Evolutionary conservation across 2,888 invertebrate species (phyloP).

Genomic region (Cataglyphis altisquamis): DNA sequence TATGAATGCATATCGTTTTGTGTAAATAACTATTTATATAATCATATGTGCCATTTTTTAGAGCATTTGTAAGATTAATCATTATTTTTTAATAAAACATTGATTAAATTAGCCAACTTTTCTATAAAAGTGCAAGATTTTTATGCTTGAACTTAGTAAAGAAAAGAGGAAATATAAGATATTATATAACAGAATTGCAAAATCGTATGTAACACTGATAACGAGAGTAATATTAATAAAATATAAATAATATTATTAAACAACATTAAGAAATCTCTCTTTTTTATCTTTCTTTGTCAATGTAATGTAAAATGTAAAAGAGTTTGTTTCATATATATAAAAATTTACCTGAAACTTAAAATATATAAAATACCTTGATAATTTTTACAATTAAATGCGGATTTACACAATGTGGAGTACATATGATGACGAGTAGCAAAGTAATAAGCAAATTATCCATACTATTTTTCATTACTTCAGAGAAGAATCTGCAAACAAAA

Average conservation of each 20-base stretch:
- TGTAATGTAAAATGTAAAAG: too few species aligned
- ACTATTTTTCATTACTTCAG: too few species aligned
- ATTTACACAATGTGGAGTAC: too few species aligned
- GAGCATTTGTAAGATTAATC: conserved; percentile 30
- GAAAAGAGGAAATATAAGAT: background rate
- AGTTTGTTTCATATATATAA: too few species aligned
- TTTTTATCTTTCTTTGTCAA: conserved; percentile 61
- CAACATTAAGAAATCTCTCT: background rate
- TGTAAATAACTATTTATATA: background rate
- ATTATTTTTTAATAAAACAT: conserved; percentile 43
- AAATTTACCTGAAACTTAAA: too few species aligned
- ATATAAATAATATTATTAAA: conserved; percentile 19
- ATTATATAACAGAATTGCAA: conserved; percentile 2
- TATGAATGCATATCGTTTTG: background rate
- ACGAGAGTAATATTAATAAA: background rate
- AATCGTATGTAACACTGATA: background rate
- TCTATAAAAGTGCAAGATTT: conserved; percentile 18
- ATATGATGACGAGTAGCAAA: too few species aligned
- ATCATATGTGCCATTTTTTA: background rate
- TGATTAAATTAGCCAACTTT: background rate
- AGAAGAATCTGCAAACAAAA: too few species aligned
- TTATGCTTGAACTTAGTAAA: background rate
- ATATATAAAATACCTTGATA: too few species aligned
- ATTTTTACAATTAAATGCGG: too few species aligned
- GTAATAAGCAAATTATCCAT: too few species aligned